Evolutionary conservation across 2,113 vertebrate genomes (phyloP).

Genomic region (Xiphophorus hellerii): DNA sequence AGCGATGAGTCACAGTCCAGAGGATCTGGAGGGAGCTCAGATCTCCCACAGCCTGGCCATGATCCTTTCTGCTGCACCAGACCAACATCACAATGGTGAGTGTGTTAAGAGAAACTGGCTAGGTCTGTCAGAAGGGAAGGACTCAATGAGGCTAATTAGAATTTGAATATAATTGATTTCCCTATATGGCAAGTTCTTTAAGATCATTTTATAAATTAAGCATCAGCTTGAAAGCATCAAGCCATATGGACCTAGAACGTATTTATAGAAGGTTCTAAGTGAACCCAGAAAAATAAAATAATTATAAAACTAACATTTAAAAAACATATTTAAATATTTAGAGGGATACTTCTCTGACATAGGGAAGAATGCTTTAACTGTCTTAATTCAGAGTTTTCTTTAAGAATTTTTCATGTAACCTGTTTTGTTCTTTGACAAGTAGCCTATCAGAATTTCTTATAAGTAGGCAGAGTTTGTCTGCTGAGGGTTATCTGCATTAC

Average conservation of each 20-base stretch:
- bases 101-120: conserved; percentile 42
- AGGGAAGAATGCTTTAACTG: too few species aligned
- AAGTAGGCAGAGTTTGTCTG: background rate
- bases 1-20: conserved; percentile 69
- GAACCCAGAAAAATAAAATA: too few species aligned
- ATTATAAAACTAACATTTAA: too few species aligned
- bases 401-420: background rate
- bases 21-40: conserved; percentile 69
- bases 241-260: too few species aligned
- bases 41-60: conserved; percentile 76
- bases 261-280: too few species aligned
- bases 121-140: background rate
- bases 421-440: background rate
- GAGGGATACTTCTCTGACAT: too few species aligned
- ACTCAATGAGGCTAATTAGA: conserved; percentile 23
- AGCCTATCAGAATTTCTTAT: background rate
- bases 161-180: conserved; percentile 34
- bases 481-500: background rate
- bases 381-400: too few species aligned
- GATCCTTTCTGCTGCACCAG: conserved; percentile 63
- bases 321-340: too few species aligned
- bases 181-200: conserved; percentile 38
- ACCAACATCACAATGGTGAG: conserved; percentile 74
- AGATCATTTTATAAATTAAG: conserved; percentile 31
- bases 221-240: background rate